Evolutionary conservation across 2,888 invertebrate species (phyloP).

Genomic region (Zelleria hepariella): DNA sequence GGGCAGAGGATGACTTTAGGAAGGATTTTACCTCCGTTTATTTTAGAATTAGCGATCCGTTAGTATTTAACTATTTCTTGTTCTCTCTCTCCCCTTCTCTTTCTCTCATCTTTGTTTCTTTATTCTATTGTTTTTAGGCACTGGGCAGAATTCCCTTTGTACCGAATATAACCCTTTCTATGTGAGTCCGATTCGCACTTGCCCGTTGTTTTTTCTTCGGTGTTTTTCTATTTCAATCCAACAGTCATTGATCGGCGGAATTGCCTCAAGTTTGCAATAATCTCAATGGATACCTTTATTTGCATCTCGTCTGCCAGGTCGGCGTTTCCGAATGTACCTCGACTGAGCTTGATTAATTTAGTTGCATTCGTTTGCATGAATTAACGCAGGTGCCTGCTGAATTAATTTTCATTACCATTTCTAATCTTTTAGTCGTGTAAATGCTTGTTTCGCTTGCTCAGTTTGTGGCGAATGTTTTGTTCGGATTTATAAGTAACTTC

Average conservation of each 20-base stretch:
- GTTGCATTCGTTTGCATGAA: constrained; percentile 70
- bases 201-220: too few species aligned
- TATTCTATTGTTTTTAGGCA: too few species aligned
- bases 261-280: not conserved
- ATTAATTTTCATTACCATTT: not conserved
- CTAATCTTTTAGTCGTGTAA: not conserved
- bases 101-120: too few species aligned
- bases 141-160: too few species aligned
- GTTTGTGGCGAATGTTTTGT: too few species aligned
- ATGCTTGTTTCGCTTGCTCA: not conserved
- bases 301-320: not conserved
- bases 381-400: constrained; percentile 49
- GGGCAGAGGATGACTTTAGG: not conserved
- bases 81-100: too few species aligned
- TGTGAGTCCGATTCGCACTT: too few species aligned
- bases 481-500: too few species aligned
- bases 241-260: not conserved
- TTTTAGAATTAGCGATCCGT: not conserved
- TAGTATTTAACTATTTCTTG: too few species aligned
- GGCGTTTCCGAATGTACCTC: constrained; percentile 37
- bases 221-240: not conserved
- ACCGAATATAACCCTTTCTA: too few species aligned
- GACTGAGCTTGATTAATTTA: constrained; percentile 64
- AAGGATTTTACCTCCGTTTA: not conserved
- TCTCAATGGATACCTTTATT: not conserved